Conservation (phyloP, 64 coral and sea anemone species). For the Orbicella faveolata region DNA sequence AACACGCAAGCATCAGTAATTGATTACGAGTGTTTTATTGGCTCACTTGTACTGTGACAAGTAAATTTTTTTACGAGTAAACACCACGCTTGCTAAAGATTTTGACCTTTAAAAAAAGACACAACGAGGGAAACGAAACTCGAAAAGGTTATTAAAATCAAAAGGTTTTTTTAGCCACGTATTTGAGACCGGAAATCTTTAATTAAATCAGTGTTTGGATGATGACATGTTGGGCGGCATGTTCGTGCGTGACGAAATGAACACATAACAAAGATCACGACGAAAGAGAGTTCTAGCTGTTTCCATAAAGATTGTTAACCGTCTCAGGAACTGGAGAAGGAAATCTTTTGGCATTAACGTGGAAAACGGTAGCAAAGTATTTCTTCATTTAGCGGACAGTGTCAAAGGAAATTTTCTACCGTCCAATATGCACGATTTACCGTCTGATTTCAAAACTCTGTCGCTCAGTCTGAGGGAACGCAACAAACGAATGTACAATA, state of each 20-base stretch:
- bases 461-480: constrained; percentile 5
- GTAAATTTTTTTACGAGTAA: too few species aligned
- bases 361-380: not conserved
- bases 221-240: not conserved
- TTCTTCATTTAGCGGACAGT: not conserved
- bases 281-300: not conserved
- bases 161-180: too few species aligned
- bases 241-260: not conserved
- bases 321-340: not conserved
- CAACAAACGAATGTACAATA: constrained; percentile 53
- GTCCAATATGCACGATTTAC: constrained; percentile 15
- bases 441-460: not conserved
- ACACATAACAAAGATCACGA: not conserved
- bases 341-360: not conserved
- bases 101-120: too few species aligned
- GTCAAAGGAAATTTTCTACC: not conserved
- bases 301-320: not conserved
- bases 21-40: too few species aligned
- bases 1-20: too few species aligned
- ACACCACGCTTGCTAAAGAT: too few species aligned
- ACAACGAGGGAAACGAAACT: too few species aligned
- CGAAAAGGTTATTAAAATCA: too few species aligned
- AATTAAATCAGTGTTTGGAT: not conserved
- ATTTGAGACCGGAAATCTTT: not conserved
- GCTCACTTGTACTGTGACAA: too few species aligned